Percentiles rank a stretch among this genome's conserved stretches.
These are phyloP conservation scores for Kuschelorhynchus macadamiae DNA, from an alignment of 2,888 invertebrate species.

Conservation along the genomic window DNA sequence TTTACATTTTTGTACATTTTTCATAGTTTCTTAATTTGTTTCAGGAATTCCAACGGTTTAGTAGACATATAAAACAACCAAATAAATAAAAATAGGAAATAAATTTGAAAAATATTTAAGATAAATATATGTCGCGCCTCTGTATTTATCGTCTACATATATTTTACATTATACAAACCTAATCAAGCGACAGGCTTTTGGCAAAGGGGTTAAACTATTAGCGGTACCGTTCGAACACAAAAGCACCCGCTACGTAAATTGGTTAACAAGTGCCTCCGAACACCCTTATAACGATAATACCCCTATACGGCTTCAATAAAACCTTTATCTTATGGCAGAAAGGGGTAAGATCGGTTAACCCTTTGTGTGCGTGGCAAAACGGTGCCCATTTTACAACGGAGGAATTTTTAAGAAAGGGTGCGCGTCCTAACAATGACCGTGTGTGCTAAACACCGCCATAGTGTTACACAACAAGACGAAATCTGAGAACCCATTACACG, in stretches of 20 bases:
- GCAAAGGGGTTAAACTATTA: conserved; percentile 47
- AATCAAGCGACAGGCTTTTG: background rate
- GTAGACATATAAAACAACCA: background rate
- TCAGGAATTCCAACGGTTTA: no score
- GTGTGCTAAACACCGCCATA: conserved; percentile 57
- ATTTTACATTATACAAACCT: conserved; percentile 1
- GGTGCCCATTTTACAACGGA: conserved; percentile 47
- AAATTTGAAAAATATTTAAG: no score
- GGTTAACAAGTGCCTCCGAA: conserved; percentile 53
- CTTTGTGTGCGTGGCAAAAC: conserved; percentile 25
- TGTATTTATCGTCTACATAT: no score
- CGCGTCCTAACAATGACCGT: conserved; percentile 51
- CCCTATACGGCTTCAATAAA: conserved; percentile 20
- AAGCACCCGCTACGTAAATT: conserved; percentile 47
- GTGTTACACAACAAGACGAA: conserved; percentile 56
- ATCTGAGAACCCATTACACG: conserved; percentile 37
- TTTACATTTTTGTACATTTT: background rate
- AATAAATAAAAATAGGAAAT: background rate
- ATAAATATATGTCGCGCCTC: no score
- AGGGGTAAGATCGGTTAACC: conserved; percentile 52
- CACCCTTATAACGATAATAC: conserved; percentile 40
- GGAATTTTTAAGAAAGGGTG: conserved; percentile 51
- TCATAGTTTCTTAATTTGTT: background rate
- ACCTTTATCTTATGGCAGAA: conserved; percentile 31
- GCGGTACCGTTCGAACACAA: conserved; percentile 8